Evolutionary conservation across 1,140 invertebrate genomes (phyloP), one percentile per base, ranked within the genome.

Genomic region (Dendrolimus punctatus): DNA sequence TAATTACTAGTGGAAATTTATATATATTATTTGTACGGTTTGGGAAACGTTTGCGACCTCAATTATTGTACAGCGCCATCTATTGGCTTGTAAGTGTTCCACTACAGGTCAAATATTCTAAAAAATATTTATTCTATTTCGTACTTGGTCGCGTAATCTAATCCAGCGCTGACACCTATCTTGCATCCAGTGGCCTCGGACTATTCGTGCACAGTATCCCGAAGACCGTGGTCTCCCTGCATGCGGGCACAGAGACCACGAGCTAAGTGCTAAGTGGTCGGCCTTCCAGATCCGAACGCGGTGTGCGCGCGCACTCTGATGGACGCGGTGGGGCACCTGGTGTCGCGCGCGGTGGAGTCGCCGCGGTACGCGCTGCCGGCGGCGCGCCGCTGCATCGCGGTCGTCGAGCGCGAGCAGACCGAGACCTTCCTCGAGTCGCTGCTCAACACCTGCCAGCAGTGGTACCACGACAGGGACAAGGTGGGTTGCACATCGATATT

Each of bases 351-450:
- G 0, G 91, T 95, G 41, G 93, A 95, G 73, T 92, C 93, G 42
- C 91, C 93, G 38, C 89, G 91, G 7, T 94, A 94, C 76, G 93
- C 94, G 8, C 89, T 93, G 69, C 91, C 94, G 23, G 93, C 94
- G 42, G 95, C 95, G 8, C 92, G 94, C 53, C 88, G 95, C 49
- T 96, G 94, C 71, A 92, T 95, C 54, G 91, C 91, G 48, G 95
- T 96, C 46, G 95, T 96, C 59, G 93, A 96, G 89, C 93, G 92
- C 87, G 95, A 96, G 85, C 91, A 91, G 57, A 94, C 92, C 62
- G 93, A 95, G 81, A 96, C 95, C 23, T 96, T 97, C 76, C 84
- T 96, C 51, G 95, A 97, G 84, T 95, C 94, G 6, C 84, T 97
- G 50, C 87, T 96, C 49, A 97, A 97, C 80, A 95, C 92, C 8